These are phyloP conservation scores for Gnathonemus echidnorhynchus DNA, from an alignment of 2,113 vertebrate species.

Conservation along the genomic window DNA sequence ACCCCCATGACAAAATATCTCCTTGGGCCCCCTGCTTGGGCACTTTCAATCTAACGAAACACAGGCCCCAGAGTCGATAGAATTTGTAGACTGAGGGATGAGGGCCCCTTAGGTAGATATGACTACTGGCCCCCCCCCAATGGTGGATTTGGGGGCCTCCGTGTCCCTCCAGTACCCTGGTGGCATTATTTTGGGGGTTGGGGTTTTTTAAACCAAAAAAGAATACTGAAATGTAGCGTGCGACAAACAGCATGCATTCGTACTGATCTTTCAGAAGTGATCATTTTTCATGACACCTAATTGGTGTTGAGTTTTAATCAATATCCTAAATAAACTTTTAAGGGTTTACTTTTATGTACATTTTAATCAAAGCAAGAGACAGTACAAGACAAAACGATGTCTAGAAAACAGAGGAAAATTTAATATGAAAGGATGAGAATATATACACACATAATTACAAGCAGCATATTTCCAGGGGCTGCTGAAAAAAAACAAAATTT, in stretches of 20 bases:
- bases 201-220: neutral
- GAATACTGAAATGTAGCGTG: neutral
- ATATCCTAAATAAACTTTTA: neutral
- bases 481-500: neutral
- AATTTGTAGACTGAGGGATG: neutral
- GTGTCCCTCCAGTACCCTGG: neutral
- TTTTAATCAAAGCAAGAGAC: neutral
- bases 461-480: neutral
- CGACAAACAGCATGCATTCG: neutral
- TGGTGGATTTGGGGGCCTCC: neutral
- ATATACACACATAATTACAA: neutral
- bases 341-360: neutral
- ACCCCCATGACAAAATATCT: neutral
- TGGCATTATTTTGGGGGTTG: neutral
- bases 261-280: neutral
- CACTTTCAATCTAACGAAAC: neutral
- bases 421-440: neutral
- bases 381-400: neutral
- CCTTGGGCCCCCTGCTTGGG: neutral
- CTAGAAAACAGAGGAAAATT: neutral
- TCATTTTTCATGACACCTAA: neutral
- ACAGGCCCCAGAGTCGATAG: neutral
- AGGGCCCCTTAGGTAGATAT: neutral
- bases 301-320: neutral
- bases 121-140: neutral